Conservation (phyloP, 1,140 invertebrate genomes). For the Drosophila orena region DNA sequence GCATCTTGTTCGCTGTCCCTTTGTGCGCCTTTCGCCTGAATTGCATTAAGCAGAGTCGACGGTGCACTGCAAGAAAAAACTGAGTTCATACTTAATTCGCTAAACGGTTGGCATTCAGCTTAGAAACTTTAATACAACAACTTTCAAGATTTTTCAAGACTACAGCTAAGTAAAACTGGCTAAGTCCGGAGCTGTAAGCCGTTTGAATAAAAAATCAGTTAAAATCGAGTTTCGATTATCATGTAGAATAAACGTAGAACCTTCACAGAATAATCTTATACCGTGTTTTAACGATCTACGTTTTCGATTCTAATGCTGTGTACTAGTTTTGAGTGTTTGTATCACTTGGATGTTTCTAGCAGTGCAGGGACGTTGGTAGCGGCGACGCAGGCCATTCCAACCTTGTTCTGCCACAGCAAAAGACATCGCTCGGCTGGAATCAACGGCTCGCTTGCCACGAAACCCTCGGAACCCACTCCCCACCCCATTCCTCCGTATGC, state of each 20-base stretch:
- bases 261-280: no score
- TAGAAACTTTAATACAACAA: no score
- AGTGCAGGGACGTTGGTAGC: conserved; percentile 10
- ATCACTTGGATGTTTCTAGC: not conserved
- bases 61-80: conserved; percentile 8
- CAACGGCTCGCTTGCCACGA: conserved; percentile 7
- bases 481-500: not conserved
- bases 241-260: no score
- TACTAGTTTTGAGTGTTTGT: no score
- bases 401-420: conserved; percentile 73
- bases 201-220: no score
- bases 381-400: conserved; percentile 34
- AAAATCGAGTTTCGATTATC: no score
- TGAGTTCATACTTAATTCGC: not conserved
- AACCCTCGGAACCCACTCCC: not conserved
- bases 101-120: no score
- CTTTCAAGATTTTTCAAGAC: no score
- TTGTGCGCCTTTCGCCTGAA: conserved; percentile 82
- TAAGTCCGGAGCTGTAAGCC: no score
- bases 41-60: conserved; percentile 65
- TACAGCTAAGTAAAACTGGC: no score
- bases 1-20: conserved; percentile 83
- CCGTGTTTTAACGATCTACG: no score
- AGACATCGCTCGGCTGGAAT: conserved; percentile 64
- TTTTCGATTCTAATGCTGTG: no score